Base-by-base conservation (phyloP, 2,113 vertebrate genomes). In the Epinephelus cyanopodus region DNA sequence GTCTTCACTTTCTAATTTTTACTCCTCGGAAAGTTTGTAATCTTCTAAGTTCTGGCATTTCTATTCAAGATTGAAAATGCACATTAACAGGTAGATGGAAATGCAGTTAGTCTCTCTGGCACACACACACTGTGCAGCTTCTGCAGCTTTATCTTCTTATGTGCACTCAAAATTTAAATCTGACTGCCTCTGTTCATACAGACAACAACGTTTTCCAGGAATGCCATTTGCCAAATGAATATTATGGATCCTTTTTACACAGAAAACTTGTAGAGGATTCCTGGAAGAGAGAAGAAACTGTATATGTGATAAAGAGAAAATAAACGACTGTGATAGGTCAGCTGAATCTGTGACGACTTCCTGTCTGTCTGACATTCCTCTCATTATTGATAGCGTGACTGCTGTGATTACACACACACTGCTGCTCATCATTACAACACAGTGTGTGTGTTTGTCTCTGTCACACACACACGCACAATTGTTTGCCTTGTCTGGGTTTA, bases 321-420 rank as follows among this genome's bases (percentile, higher is more conserved):
- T 3, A 21, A 7, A 67, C 2, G 33, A 37, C 45, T 29, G 56
- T 0, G 9, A 45, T 68, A 45, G 42, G 77, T 74, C 47, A 0
- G 1, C 6, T 39, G 39, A 52, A 15, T 81, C 7, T 50, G 54
- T 37, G 56, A 17, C 50, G 57, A 8, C 74, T 62, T 85, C 58
- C 80, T 48, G 69, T 68, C 76, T 65, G 69, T 56, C 75, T 85
- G 77, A 83, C 79, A 88, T 85, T 85, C 87, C 79, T 70, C 83
- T 79, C 65, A 81, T 90, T 80, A 89, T 76, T 64, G 77, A 69
- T 63, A 74, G 84, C 89, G 37, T 90, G 86, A 87, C 76, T 60
- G 48, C 83, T 68, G 72, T 86, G 83, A 90, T 92, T 89, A 84
- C 58, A 63, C 74, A 78, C 90, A 89, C 70, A 71, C 82, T 72